Conservation (phyloP, 2,888 invertebrate genomes). For the Tyria jacobaeae region DNA sequence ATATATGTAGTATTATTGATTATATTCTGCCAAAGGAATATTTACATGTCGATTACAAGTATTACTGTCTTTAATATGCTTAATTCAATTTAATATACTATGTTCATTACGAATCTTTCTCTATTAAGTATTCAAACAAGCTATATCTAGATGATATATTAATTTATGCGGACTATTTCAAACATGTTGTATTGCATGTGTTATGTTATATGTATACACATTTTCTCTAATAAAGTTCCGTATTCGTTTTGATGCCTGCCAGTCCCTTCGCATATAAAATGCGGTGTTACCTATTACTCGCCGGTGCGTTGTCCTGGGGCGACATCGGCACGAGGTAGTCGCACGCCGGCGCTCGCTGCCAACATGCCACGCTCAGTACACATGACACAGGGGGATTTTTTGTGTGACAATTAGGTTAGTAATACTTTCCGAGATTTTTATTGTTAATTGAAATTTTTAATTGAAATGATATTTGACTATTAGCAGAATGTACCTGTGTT, state of each 20-base stretch:
- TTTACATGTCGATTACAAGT: not conserved
- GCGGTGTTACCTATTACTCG: constrained; percentile 75
- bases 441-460: no score
- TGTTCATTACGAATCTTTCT: not conserved
- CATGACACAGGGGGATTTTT: constrained; percentile 63
- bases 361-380: constrained; percentile 81
- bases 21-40: not conserved
- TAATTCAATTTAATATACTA: not conserved
- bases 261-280: constrained; percentile 49
- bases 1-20: not conserved
- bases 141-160: constrained; percentile 1
- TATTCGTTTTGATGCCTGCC: constrained; percentile 46
- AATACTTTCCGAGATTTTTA: constrained; percentile 34
- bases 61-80: not conserved
- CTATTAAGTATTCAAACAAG: not conserved
- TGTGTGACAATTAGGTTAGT: not conserved
- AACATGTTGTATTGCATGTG: no score
- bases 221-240: not conserved
- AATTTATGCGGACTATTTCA: not conserved
- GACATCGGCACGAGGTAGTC: constrained; percentile 85
- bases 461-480: no score
- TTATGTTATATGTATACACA: not conserved
- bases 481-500: no score
- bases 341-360: constrained; percentile 79
- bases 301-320: constrained; percentile 71